Evolutionary conservation across 2,888 invertebrate species (phyloP).

Genomic region (Hemaris fuciformis): DNA sequence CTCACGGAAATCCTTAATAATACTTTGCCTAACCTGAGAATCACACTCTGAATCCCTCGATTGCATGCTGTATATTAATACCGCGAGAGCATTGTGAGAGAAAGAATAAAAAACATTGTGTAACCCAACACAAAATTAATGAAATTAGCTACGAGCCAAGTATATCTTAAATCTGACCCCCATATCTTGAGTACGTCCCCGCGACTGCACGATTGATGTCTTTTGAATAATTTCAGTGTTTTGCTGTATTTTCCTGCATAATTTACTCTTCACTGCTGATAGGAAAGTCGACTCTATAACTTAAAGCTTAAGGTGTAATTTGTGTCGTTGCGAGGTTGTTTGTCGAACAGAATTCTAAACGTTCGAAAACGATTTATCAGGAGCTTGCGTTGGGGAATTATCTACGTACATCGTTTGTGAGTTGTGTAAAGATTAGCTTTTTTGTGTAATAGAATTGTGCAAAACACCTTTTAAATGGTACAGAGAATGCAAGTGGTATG

Average conservation of each 20-base stretch:
- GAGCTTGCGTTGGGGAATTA: background rate
- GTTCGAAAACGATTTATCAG: background rate
- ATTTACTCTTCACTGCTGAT: background rate
- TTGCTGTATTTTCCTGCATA: conserved; percentile 15
- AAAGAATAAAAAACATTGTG: too few species aligned
- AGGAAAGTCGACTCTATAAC: background rate
- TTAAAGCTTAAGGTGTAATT: background rate
- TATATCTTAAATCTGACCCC: background rate
- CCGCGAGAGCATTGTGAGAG: too few species aligned
- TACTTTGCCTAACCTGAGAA: too few species aligned
- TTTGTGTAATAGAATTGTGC: too few species aligned
- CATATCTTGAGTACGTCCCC: background rate
- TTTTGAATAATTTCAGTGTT: conserved; percentile 40
- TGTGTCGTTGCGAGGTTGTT: background rate
- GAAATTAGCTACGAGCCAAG: background rate
- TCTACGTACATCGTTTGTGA: background rate
- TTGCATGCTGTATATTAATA: too few species aligned
- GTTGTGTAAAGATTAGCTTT: background rate
- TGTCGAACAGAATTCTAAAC: background rate
- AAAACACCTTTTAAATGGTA: background rate
- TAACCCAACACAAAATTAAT: background rate
- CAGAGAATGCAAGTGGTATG: background rate
- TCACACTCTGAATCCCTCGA: too few species aligned
- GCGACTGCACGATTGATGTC: conserved; percentile 39
- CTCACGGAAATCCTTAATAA: too few species aligned